These are phyloP conservation scores for Acropternis orthonyx DNA, from an alignment of 2,797 vertebrate species.

Conservation along the genomic window DNA sequence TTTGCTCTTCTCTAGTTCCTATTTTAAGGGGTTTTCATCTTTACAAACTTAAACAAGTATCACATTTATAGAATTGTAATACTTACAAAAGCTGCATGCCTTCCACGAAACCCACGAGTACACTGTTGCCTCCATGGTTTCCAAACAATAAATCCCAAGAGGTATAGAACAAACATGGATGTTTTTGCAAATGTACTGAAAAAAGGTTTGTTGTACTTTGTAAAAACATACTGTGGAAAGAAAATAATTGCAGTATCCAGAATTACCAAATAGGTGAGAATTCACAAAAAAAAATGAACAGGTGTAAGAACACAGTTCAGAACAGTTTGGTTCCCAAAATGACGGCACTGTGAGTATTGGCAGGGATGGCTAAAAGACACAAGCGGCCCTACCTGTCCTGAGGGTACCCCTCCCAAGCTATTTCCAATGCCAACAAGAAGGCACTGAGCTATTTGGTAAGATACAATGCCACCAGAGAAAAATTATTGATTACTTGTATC, in stretches of 20 bases:
- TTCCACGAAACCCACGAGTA: constrained; percentile 83
- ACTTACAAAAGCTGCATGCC: constrained; percentile 87
- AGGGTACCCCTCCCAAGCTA: not conserved
- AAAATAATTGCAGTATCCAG: constrained; percentile 29
- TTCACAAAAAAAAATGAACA: not conserved
- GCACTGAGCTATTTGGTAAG: not conserved
- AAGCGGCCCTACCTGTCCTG: not conserved
- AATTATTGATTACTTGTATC: not conserved
- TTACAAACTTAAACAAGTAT: not conserved
- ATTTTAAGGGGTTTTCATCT: not conserved
- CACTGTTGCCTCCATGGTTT: constrained; percentile 96
- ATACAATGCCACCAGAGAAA: not conserved
- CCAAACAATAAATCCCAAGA: constrained; percentile 96
- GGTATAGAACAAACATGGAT: constrained; percentile 95
- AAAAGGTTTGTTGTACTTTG: constrained; percentile 96
- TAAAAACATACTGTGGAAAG: constrained; percentile 89
- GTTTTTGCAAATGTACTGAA: constrained; percentile 98
- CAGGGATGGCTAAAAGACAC: not conserved
- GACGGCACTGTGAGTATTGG: not conserved
- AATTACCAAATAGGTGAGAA: constrained; percentile 6
- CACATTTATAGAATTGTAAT: not conserved
- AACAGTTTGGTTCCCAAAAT: not conserved
- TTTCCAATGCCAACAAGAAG: not conserved
- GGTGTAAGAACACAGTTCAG: not conserved
- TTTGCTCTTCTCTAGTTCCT: not conserved